A percentile compares a stretch with the other conserved stretches of the same genome.
phyloP scores from a whole-genome alignment of 1,140 invertebrate genomes.

The Anoplolepis gracilipes region DNA sequence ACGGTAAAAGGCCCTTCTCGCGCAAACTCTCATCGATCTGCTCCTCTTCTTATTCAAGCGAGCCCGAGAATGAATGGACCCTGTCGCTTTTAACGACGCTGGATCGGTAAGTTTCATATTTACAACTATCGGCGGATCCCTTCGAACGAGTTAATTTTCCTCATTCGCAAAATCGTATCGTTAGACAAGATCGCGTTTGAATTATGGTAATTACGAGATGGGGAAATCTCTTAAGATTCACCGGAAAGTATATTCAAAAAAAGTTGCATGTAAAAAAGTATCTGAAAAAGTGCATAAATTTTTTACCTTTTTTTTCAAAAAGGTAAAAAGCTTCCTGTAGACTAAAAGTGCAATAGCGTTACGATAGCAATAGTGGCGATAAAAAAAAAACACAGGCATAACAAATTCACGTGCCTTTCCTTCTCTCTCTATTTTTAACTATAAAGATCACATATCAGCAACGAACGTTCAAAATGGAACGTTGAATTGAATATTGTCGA shows the following conservation, averaged over 20 bases:
- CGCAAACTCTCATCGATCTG: constrained; percentile 50
- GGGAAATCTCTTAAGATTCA: background rate
- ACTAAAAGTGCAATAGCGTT: background rate
- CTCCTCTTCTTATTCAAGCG: constrained; percentile 49
- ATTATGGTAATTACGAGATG: background rate
- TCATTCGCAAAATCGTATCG: background rate
- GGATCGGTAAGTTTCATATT: constrained; percentile 56
- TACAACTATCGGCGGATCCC: constrained; percentile 18
- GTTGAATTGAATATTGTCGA: constrained; percentile 47
- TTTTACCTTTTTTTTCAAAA: background rate
- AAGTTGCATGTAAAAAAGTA: background rate
- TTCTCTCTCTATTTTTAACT: background rate
- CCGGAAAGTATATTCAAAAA: background rate
- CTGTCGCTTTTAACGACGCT: constrained; percentile 30
- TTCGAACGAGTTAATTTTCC: constrained; percentile 44
- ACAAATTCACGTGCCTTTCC: background rate
- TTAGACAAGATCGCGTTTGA: background rate
- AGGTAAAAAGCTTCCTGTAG: background rate
- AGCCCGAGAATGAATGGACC: constrained; percentile 39
- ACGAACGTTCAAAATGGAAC: background rate
- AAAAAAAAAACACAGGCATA: background rate
- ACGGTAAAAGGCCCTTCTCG: constrained; percentile 38
- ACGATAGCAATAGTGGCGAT: background rate
- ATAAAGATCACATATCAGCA: background rate
- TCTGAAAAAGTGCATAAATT: background rate